Evolutionary conservation across 2,888 invertebrate species (phyloP).

Genomic region (Bellardia bayeri): DNA sequence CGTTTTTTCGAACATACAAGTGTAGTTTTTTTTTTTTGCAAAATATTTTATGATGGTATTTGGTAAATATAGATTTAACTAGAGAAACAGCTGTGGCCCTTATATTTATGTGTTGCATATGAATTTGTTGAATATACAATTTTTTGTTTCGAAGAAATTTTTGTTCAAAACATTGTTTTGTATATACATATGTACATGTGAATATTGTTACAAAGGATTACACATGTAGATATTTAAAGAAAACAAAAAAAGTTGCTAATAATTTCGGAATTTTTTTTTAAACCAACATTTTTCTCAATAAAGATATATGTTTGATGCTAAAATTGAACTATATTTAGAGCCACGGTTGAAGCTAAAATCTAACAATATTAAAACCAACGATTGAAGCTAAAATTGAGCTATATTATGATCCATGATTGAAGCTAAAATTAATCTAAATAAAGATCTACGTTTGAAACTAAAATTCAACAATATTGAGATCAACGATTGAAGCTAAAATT

Average conservation of each 20-base stretch:
- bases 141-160: not conserved
- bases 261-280: no score
- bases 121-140: slow-evolving; percentile 8
- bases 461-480: no score
- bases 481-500: no score
- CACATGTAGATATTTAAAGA: slow-evolving; percentile 7
- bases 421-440: no score
- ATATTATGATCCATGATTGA: no score
- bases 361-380: no score
- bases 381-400: no score
- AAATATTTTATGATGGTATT: slow-evolving; percentile 46
- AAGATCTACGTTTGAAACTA: no score
- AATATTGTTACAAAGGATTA: slow-evolving; percentile 24
- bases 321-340: no score
- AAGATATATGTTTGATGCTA: no score
- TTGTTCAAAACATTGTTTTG: not conserved
- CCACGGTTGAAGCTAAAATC: no score
- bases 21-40: not conserved
- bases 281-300: no score
- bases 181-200: not conserved
- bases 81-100: slow-evolving; percentile 47
- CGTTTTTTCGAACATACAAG: not conserved
- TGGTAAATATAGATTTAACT: slow-evolving; percentile 52
- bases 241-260: not conserved
- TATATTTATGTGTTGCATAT: slow-evolving; percentile 16